A percentile compares a stretch with the other conserved stretches of the same genome.
These are phyloP conservation scores for Abrostola triplasia DNA, from an alignment of 2,888 invertebrate genomes.

Conservation along the genomic window DNA sequence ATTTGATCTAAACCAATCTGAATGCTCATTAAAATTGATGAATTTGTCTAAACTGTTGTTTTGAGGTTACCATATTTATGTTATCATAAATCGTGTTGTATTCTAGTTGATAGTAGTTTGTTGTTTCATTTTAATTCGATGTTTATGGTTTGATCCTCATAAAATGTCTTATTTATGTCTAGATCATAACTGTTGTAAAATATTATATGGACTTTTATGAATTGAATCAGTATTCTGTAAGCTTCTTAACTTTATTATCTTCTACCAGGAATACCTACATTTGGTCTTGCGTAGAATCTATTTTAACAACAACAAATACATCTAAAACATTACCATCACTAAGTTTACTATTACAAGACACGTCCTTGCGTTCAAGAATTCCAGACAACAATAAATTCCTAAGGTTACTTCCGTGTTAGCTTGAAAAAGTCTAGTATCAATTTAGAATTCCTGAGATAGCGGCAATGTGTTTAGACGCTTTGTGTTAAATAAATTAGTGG, in stretches of 20 bases:
- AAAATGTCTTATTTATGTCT: conserved; percentile 32
- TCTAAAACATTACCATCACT: not conserved
- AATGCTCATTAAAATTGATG: conserved; percentile 59
- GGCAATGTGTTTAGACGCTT: conserved; percentile 14
- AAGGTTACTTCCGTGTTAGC: conserved; percentile 30
- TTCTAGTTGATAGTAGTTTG: conserved; percentile 30
- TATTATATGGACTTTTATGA: conserved; percentile 16
- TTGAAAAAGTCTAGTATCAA: conserved; percentile 18
- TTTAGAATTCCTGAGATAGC: conserved; percentile 22
- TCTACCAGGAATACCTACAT: not conserved
- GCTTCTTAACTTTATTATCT: not conserved
- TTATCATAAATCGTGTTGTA: conserved; percentile 27
- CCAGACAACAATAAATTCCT: conserved; percentile 17
- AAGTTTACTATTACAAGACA: conserved; percentile 27
- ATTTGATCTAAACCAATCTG: conserved; percentile 55
- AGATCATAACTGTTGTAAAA: conserved; percentile 10
- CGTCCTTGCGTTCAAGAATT: conserved; percentile 23
- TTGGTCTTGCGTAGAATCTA: conserved; percentile 2
- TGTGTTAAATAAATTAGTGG: conserved; percentile 40
- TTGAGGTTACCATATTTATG: conserved; percentile 49
- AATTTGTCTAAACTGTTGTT: conserved; percentile 54
- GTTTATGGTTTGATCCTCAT: conserved; percentile 36
- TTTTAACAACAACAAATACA: conserved; percentile 8
- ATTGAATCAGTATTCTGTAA: conserved; percentile 8
- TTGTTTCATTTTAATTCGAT: conserved; percentile 31